Evolutionary conservation across 1,140 invertebrate species (phyloP), one percentile per base, ranked within the genome.

Genomic region (Sarcophaga peregrina): DNA sequence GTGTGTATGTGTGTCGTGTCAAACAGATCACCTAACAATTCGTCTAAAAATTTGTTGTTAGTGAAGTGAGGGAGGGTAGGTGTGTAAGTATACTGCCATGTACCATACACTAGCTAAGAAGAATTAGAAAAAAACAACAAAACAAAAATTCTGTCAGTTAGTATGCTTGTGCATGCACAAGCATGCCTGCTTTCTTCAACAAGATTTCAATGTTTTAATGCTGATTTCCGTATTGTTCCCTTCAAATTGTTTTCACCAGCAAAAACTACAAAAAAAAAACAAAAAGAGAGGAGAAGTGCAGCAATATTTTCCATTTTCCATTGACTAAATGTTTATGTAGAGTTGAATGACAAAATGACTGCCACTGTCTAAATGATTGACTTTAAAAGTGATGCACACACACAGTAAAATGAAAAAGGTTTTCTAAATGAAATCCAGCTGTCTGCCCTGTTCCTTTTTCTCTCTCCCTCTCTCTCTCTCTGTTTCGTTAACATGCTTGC

Each of bases 301-400:
- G 58, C 15, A 58, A 58, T 58, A 58, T 58, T 58, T 58, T 11
- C n/a, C 10, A 68, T 25, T 68, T 68, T 68, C 17, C 62, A 68
- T 68, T 68, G 7, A 68, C 62, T 68, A 25, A 68, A 8, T 68
- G 17, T 68, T 25, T 68, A 8, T 20, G n/a, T 68, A n/a, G 17
- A 25, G 62, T 25, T 68, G 62, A 68, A 68, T 68, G 62, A 68
- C 62, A 68, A 68, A 68, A 68, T 68, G 62, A 68, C 62, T 68
- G n/a, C 0, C 25, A 37, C 6, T 68, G 62, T 68, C 62, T 68
- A 68, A 68, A 20, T 25, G n/a, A 68, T 68, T 68, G 62, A 68
- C 17, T 68, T 20, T 68, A 68, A 68, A 68, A 68, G 1, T 4
- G 25, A 37, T 37, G 25, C 25, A 37, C 4, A 37, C 25, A 37